These are phyloP conservation scores for Papilio aristodemus DNA, from an alignment of 1,140 invertebrate genomes.

Conservation along the genomic window DNA sequence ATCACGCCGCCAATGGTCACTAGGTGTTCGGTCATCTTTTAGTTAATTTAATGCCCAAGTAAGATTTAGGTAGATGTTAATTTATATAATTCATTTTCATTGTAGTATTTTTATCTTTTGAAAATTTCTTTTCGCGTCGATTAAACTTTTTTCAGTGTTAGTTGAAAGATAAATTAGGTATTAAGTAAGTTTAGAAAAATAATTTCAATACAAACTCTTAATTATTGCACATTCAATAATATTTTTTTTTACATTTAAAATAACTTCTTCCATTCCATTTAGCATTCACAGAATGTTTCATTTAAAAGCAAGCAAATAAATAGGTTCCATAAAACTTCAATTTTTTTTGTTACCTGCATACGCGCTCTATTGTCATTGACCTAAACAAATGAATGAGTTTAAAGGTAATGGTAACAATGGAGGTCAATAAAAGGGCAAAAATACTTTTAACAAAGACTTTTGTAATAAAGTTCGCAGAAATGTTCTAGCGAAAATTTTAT, in stretches of 20 bases:
- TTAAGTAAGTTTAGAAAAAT: too few relatives aligned
- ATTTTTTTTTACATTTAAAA: not conserved
- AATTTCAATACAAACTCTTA: too few relatives aligned
- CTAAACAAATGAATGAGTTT: conserved; percentile 15
- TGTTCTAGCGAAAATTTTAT: not conserved
- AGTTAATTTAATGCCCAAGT: too few relatives aligned
- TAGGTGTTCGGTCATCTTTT: too few relatives aligned
- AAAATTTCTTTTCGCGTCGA: too few relatives aligned
- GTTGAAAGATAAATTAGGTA: too few relatives aligned
- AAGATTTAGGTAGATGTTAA: too few relatives aligned
- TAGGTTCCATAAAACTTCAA: not conserved
- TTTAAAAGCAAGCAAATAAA: not conserved
- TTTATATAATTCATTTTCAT: too few relatives aligned
- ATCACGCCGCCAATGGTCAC: too few relatives aligned
- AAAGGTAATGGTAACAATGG: conserved; percentile 12
- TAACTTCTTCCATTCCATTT: not conserved
- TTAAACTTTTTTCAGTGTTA: too few relatives aligned
- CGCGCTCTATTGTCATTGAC: not conserved
- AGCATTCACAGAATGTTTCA: not conserved
- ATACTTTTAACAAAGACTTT: not conserved
- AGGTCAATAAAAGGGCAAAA: conserved; percentile 2
- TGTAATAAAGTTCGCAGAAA: conserved; percentile 1
- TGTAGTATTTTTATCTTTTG: too few relatives aligned
- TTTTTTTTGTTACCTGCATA: not conserved
- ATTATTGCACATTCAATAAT: too few relatives aligned